Percentiles rank a stretch among this genome's conserved stretches.
Conservation (phyloP, 2,888 invertebrate genomes). For the Antheraea yamamai region DNA sequence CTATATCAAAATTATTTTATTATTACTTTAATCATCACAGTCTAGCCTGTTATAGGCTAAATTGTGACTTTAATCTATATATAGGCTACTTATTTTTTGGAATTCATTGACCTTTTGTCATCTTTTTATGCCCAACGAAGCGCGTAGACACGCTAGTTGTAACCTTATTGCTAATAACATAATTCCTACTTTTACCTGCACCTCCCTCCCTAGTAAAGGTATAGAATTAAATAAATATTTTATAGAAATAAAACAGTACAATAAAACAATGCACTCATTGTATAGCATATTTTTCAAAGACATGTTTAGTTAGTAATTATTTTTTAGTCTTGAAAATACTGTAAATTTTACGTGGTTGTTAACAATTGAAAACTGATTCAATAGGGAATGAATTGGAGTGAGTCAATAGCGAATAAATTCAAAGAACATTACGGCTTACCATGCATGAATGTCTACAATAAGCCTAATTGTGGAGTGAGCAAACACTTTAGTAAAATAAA, state of each 20-base stretch:
- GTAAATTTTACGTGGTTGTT: slow-evolving; percentile 55
- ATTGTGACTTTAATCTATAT: no score
- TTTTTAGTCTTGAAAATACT: slow-evolving; percentile 34
- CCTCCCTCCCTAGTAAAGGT: no score
- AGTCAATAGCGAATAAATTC: slow-evolving; percentile 68
- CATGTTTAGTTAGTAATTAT: background rate
- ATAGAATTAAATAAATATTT: no score
- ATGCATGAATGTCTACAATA: slow-evolving; percentile 65
- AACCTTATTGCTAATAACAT: no score
- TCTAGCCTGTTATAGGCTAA: background rate
- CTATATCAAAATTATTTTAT: background rate
- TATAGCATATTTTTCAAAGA: background rate
- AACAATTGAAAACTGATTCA: slow-evolving; percentile 71
- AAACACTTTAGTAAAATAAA: no score
- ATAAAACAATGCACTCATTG: background rate
- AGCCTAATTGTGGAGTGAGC: no score
- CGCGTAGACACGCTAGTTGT: no score
- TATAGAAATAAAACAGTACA: no score
- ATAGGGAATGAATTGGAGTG: slow-evolving; percentile 64
- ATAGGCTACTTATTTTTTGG: no score
- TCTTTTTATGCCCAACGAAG: no score
- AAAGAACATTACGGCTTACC: slow-evolving; percentile 66
- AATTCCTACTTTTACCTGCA: no score
- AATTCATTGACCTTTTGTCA: no score
- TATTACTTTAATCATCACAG: background rate